These are phyloP conservation scores for Anaspis maculata DNA, from an alignment of 2,888 invertebrate genomes.

Conservation along the genomic window DNA sequence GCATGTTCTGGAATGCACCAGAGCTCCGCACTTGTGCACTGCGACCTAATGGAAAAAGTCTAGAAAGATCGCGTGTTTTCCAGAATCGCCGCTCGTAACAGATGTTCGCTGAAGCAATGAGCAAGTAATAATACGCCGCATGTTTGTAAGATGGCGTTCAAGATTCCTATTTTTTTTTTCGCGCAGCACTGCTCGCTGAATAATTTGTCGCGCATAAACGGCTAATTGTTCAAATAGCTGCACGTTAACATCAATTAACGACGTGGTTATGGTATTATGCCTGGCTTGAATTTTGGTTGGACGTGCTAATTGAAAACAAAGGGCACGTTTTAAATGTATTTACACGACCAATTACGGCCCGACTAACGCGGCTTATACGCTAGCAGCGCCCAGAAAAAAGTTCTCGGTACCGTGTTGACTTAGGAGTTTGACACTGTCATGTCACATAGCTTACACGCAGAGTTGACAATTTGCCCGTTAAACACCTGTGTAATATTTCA, in stretches of 20 bases:
- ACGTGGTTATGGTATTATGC: constrained; percentile 18
- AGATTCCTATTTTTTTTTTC: no score
- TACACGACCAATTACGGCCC: constrained; percentile 15
- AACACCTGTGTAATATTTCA: constrained; percentile 12
- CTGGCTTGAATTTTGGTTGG: constrained; percentile 17
- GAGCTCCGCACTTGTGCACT: no score
- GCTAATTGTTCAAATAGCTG: constrained; percentile 13
- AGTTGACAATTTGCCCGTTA: constrained; percentile 12
- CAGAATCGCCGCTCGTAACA: no score
- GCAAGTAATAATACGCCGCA: no score
- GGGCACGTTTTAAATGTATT: constrained; percentile 26
- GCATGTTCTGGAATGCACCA: no score
- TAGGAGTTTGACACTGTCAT: constrained; percentile 25
- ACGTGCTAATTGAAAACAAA: constrained; percentile 26
- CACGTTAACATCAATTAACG: constrained; percentile 18
- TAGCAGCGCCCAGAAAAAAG: constrained; percentile 13
- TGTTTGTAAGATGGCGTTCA: no score
- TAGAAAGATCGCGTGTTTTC: no score
- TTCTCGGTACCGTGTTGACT: constrained; percentile 21
- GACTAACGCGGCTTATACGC: constrained; percentile 14
- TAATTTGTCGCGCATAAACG: constrained; percentile 14
- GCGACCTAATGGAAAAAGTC: no score
- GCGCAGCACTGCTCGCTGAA: no score
- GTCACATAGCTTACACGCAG: constrained; percentile 18
- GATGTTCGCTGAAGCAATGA: no score